Percentiles rank a stretch among this genome's conserved stretches.
Evolutionary conservation across 2,797 vertebrate genomes (phyloP).

Genomic region (Platyrinchus mystaceus): DNA sequence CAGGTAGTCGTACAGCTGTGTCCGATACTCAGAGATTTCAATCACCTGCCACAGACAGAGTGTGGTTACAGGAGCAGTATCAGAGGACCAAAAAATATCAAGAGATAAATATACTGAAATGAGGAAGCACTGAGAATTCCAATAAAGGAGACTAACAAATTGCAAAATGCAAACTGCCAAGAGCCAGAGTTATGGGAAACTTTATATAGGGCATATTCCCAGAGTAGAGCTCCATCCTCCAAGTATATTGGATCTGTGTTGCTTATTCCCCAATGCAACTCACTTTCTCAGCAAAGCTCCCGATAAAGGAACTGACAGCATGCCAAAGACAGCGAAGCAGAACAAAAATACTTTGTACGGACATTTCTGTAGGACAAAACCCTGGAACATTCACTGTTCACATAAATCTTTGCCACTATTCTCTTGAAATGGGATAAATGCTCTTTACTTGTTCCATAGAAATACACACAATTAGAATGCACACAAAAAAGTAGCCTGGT

Average conservation of each 20-base stretch:
- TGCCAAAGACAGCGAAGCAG: slow-evolving; percentile 11
- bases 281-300: slow-evolving; percentile 4
- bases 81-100: neutral
- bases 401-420: slow-evolving; percentile 27
- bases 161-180: neutral
- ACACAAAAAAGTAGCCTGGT: neutral
- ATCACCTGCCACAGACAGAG: slow-evolving; percentile 82
- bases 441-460: neutral
- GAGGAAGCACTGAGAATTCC: neutral
- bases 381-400: slow-evolving; percentile 3
- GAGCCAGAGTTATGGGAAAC: neutral
- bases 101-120: neutral
- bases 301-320: slow-evolving; percentile 4
- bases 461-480: neutral
- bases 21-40: slow-evolving; percentile 94
- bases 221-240: neutral
- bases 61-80: neutral
- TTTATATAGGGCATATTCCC: neutral
- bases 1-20: slow-evolving; percentile 95
- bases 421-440: neutral
- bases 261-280: neutral
- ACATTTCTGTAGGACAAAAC: slow-evolving; percentile 21
- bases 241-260: neutral
- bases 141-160: neutral
- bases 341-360: slow-evolving; percentile 20